Evolutionary conservation across 2,888 invertebrate species (phyloP), one percentile per base, ranked within the genome.

Genomic region (Lithophane leautieri): DNA sequence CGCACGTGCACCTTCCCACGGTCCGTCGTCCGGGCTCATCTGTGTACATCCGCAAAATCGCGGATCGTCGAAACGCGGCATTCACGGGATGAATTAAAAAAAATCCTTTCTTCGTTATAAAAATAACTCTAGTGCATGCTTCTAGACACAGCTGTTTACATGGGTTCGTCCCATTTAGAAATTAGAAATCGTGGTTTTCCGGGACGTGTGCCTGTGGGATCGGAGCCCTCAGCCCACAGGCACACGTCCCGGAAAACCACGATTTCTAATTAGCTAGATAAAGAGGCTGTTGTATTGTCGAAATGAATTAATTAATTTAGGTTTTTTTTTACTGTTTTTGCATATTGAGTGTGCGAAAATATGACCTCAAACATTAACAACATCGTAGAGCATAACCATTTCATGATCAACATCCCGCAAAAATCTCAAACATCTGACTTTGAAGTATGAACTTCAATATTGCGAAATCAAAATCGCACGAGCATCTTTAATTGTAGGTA

Each of bases 381-480:
- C 22, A 44, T 44, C 34, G 9, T 79, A 22, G 14, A 62, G 1
- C 47, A 42, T n/a, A 40, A 62, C 47, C 14, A 65, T 14, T 34
- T 11, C 28, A 54, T 11, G 16, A 61, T 50, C 42, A 42, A 63
- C 22, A 54, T 16, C 28, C 56, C 40, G 63, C 42, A 61, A 54
- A 52, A 77, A 58, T 22, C 58, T 34, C 14, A 42, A 52, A 25
- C 22, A 54, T 16, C 8, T 34, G 25, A 65, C 42, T 60, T 62
- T 52, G n/a, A 67, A 74, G 14, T 34, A 74, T 69, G 16, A 60
- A 47, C 54, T 67, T 58, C 58, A 14, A 19, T 56, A 50, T 81
- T 81, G 42, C 44, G 44, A 81, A 81, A 81, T 69, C 19, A n/a
- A 70, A 71, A 2, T 58, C 42, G n/a, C 40, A 52, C 19, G 52